Conservation (phyloP, 2,113 vertebrate genomes). For the Phalacrocorax pelagicus region DNA sequence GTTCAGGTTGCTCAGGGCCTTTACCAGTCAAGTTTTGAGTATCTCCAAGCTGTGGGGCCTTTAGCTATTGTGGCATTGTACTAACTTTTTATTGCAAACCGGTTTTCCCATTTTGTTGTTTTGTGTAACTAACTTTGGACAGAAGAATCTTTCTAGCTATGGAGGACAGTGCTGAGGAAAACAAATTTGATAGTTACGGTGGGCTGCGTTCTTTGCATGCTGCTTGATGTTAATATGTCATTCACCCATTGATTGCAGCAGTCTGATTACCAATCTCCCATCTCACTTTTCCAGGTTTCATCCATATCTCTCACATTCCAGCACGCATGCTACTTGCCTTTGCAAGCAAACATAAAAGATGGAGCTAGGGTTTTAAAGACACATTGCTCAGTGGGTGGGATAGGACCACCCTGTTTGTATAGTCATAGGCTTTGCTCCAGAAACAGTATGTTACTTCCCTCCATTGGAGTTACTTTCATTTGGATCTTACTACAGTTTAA, state of each 20-base stretch:
- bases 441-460: neutral
- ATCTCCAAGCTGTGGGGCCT: neutral
- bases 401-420: conserved; percentile 31
- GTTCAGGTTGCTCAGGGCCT: neutral
- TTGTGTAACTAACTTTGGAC: neutral
- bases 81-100: neutral
- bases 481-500: neutral
- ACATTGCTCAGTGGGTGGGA: conserved; percentile 9
- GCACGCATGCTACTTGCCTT: neutral
- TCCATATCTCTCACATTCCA: neutral
- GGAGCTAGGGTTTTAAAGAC: neutral
- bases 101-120: neutral
- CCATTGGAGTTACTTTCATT: neutral
- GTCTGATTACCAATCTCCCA: neutral
- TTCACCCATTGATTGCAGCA: neutral
- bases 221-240: neutral
- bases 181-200: neutral
- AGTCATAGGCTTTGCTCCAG: neutral
- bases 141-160: neutral
- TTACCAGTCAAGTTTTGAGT: neutral
- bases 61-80: neutral
- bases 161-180: neutral
- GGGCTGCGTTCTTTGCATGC: neutral
- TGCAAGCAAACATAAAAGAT: neutral
- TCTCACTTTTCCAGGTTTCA: neutral